Conservation (phyloP, 2,888 invertebrate genomes). For the Drosophila infuscata region DNA sequence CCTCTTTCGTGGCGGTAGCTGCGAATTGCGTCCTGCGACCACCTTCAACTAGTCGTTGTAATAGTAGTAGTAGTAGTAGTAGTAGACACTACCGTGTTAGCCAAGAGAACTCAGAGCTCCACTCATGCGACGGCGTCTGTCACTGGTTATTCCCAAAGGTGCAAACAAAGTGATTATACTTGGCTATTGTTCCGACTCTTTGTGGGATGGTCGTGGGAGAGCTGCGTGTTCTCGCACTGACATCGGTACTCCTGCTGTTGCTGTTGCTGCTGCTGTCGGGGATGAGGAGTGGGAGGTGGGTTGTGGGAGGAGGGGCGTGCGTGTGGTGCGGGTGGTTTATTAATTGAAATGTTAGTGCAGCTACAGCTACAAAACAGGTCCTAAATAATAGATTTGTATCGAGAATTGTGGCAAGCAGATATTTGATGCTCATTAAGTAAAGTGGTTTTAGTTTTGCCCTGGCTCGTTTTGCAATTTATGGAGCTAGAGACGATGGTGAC, state of each 20-base stretch:
- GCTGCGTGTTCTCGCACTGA: constrained; percentile 35
- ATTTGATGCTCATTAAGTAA: constrained; percentile 84
- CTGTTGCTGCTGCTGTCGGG: neutral
- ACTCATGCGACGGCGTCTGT: constrained; percentile 72
- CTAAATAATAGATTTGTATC: constrained; percentile 83
- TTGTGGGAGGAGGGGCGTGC: constrained; percentile 24
- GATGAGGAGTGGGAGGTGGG: neutral
- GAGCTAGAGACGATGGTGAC: constrained; percentile 10
- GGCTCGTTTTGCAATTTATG: constrained; percentile 65
- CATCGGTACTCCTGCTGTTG: neutral
- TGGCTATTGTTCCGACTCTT: constrained; percentile 74
- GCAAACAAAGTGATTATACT: constrained; percentile 84
- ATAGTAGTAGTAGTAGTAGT: neutral
- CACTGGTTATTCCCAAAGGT: constrained; percentile 82
- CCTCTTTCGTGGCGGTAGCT: constrained; percentile 34
- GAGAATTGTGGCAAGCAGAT: constrained; percentile 78
- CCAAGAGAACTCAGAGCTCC: constrained; percentile 38
- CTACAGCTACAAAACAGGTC: constrained; percentile 59
- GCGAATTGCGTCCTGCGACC: constrained; percentile 19
- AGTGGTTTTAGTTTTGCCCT: constrained; percentile 79
- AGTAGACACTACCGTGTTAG: neutral
- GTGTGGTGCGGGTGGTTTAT: constrained; percentile 65
- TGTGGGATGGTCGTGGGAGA: constrained; percentile 50
- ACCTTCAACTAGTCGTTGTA: constrained; percentile 8
- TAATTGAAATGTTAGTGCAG: constrained; percentile 75